Conservation (phyloP, 2,797 vertebrate species). For the Hyperoplus immaculatus region DNA sequence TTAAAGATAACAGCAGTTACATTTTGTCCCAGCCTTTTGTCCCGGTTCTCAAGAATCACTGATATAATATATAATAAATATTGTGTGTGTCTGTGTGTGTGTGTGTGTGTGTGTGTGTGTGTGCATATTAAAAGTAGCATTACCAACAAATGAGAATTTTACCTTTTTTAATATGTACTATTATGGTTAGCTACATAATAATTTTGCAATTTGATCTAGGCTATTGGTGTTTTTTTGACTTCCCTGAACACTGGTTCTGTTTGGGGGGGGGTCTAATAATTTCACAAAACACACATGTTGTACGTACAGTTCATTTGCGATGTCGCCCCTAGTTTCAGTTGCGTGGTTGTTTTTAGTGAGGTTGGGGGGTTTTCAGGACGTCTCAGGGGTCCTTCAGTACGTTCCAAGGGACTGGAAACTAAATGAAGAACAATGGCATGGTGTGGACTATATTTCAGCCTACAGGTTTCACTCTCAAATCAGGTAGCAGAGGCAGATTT, state of each 20-base stretch:
- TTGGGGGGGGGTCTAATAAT: not conserved
- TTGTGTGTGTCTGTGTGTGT: too few relatives aligned
- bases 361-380: conserved; percentile 10
- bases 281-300: not conserved
- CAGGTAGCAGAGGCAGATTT: not conserved
- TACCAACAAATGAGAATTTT: too few relatives aligned
- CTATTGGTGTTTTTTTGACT: not conserved
- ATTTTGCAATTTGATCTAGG: too few relatives aligned
- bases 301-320: not conserved
- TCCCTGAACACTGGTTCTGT: not conserved
- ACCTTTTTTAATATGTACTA: too few relatives aligned
- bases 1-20: too few relatives aligned
- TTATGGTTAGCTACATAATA: too few relatives aligned
- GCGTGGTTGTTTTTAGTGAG: not conserved
- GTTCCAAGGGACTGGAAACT: conserved; percentile 26
- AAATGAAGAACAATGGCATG: conserved; percentile 58
- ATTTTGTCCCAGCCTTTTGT: too few relatives aligned
- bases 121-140: too few relatives aligned
- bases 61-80: too few relatives aligned
- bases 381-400: conserved; percentile 36
- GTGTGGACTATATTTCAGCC: conserved; percentile 2
- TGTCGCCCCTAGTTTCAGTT: conserved; percentile 1
- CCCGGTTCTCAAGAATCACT: too few relatives aligned
- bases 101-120: too few relatives aligned
- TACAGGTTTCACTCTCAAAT: conserved; percentile 12